Base-by-base conservation (phyloP, 2,888 invertebrate genomes). In the Perizoma flavofasciatum region DNA sequence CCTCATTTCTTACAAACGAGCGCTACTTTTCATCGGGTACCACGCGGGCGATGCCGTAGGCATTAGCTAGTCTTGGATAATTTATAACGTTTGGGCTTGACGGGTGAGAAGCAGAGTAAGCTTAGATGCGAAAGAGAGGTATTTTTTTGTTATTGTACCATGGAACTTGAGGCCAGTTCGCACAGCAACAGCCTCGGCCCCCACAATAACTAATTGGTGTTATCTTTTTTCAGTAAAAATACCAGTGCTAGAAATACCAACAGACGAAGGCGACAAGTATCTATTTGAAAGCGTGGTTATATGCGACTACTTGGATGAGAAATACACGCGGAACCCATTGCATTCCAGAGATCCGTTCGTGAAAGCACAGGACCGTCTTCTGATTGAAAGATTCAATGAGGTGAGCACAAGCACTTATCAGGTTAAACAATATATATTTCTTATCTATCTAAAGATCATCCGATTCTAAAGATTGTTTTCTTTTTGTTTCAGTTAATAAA, bases 261-360 rank as follows among this genome's bases (percentile, higher is more conserved):
- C 88, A 0, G 86, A 87, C 0, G 67, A 84, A 0, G 93, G 93
- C 0, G 96, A 95, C 55, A 93, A 93, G 48, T 93, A 93, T 5
- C 77, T 98, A 4, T 95, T 95, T 71, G 97, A 97, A 77, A 97
- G 97, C 53, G 92, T 97, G 3, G 94, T 97, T 4, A 95, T 97
- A 51, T 94, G 95, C 48, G 97, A 98, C 73, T 97, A 96, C 77
- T 78, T 97, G 51, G 97, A 97, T 71, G 97, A 97, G 76, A 95
- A 94, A 66, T 96, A 95, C 78, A 87, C 94, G 0, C 92, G 94
- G 43, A 88, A 89, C 49, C 94, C 93, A 0, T 88, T 97, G 0
- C 94, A 95, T 68, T 94, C 96, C 0, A 89, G 84, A 7, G 95
- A 96, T 74, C 93, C 96, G 33, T 80, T 94, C 73, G 92, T 93